Percentiles rank a stretch among this genome's conserved stretches.
Conservation (phyloP, 2,797 vertebrate genomes). For the Thaleichthys pacificus region DNA sequence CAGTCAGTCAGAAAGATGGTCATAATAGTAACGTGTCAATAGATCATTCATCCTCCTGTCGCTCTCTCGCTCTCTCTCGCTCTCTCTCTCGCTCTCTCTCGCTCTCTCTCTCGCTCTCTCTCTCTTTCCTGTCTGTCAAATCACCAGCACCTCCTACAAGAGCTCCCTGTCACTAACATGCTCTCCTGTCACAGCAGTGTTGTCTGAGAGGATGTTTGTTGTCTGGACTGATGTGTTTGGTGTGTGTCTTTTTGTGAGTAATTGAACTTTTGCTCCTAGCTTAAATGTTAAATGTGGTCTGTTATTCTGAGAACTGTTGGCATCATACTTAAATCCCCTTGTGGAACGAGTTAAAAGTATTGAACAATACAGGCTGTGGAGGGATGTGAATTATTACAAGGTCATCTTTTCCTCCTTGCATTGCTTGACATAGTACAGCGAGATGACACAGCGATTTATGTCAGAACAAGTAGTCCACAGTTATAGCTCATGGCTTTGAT, state of each 20-base stretch:
- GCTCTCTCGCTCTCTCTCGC: slow-evolving; percentile 19
- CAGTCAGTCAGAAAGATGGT: too few species aligned
- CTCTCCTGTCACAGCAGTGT: background rate
- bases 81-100: slow-evolving; percentile 17
- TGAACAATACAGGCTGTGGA: slow-evolving; percentile 3
- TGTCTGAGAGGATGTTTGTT: background rate
- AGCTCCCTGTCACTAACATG: background rate
- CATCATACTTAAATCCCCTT: too few species aligned
- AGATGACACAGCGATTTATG: slow-evolving; percentile 10
- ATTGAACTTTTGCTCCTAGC: background rate
- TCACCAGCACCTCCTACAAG: background rate
- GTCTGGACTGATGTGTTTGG: background rate
- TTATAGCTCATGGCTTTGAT: slow-evolving; percentile 4
- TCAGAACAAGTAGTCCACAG: slow-evolving; percentile 1
- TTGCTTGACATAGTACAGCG: background rate
- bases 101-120: background rate
- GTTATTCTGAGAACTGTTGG: background rate
- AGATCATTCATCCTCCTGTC: background rate
- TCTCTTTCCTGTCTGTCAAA: background rate
- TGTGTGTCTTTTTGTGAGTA: background rate
- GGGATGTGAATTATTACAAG: slow-evolving; percentile 4
- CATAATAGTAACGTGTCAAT: too few species aligned
- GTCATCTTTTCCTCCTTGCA: background rate
- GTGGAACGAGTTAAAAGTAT: background rate
- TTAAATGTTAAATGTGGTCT: background rate